Evolutionary conservation across 2,888 invertebrate species (phyloP).

Genomic region (Pyralis farinalis): DNA sequence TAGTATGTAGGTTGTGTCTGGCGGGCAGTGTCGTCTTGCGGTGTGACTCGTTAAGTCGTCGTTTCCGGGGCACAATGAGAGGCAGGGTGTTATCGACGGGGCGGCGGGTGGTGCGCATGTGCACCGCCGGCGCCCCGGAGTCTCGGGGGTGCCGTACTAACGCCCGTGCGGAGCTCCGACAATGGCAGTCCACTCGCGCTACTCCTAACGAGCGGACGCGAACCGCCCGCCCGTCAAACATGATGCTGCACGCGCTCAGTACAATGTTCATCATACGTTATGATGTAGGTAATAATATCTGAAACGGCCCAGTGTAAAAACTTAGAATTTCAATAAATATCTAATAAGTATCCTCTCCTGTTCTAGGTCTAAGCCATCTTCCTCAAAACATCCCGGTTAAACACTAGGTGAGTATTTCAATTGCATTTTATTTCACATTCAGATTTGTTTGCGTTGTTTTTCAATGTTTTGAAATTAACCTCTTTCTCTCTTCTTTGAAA

Average conservation of each 20-base stretch:
- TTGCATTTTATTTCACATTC: conserved; percentile 14
- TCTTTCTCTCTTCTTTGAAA: conserved; percentile 4
- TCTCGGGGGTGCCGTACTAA: conserved; percentile 69
- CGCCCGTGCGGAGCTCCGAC: conserved; percentile 53
- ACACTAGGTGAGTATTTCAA: conserved; percentile 46
- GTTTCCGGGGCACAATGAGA: conserved; percentile 74
- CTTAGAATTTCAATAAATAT: conserved; percentile 12
- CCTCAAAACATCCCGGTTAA: conserved; percentile 35
- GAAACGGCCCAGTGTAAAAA: conserved; percentile 1
- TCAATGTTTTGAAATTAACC: conserved; percentile 13
- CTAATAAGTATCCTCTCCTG: conserved; percentile 43
- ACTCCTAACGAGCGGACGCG: conserved; percentile 46
- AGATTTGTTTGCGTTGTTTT: conserved; percentile 16
- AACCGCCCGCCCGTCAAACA: conserved; percentile 19
- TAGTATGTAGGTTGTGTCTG: conserved; percentile 20
- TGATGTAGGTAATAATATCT: conserved; percentile 37
- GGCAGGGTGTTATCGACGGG: conserved; percentile 72
- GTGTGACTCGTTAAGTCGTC: conserved; percentile 68
- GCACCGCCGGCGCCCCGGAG: conserved; percentile 67
- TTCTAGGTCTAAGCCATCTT: conserved; percentile 53
- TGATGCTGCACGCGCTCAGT: conserved; percentile 38
- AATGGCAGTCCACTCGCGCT: conserved; percentile 59
- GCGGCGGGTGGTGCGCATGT: conserved; percentile 67
- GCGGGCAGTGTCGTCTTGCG: conserved; percentile 54
- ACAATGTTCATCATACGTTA: conserved; percentile 24